Conservation (phyloP, 2,797 vertebrate species). For the Ctenosaura bakeri region DNA sequence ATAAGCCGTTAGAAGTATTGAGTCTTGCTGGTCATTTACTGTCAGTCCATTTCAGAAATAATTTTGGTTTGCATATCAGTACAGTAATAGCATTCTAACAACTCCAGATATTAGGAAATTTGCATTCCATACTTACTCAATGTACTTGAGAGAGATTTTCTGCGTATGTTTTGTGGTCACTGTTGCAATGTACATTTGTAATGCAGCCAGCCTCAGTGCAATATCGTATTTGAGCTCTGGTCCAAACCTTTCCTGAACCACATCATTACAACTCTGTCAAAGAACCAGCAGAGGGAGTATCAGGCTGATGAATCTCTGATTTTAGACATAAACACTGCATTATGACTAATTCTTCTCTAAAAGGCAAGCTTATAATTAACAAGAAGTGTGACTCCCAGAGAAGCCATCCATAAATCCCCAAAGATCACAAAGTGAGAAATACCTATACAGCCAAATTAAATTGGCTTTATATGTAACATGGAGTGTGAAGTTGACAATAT, state of each 20-base stretch:
- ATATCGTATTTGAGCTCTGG: slow-evolving; percentile 98
- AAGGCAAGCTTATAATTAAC: slow-evolving; percentile 9
- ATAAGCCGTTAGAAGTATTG: background rate
- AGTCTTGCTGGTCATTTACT: background rate
- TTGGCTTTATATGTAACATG: background rate
- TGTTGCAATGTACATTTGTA: slow-evolving; percentile 99
- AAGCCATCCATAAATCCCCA: background rate
- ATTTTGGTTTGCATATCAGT: slow-evolving; percentile 24
- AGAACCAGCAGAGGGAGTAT: slow-evolving; percentile 82
- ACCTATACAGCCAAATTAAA: background rate
- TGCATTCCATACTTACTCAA: slow-evolving; percentile 89
- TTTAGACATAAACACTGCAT: slow-evolving; percentile 40
- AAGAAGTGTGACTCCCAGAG: slow-evolving; percentile 26
- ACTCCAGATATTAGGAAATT: background rate
- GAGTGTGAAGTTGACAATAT: background rate
- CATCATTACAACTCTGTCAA: slow-evolving; percentile 96
- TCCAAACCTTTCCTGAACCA: slow-evolving; percentile 96
- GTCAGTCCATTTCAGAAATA: background rate
- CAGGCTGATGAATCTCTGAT: slow-evolving; percentile 68
- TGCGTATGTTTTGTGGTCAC: slow-evolving; percentile 97
- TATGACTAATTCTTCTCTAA: background rate
- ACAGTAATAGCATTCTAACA: background rate
- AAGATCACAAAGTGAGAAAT: slow-evolving; percentile 25
- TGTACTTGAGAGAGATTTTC: slow-evolving; percentile 98
- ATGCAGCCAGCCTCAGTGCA: slow-evolving; percentile 92